Evolutionary conservation across 2,797 vertebrate genomes (phyloP).

Genomic region (Acrocephalus scirpaceus): DNA sequence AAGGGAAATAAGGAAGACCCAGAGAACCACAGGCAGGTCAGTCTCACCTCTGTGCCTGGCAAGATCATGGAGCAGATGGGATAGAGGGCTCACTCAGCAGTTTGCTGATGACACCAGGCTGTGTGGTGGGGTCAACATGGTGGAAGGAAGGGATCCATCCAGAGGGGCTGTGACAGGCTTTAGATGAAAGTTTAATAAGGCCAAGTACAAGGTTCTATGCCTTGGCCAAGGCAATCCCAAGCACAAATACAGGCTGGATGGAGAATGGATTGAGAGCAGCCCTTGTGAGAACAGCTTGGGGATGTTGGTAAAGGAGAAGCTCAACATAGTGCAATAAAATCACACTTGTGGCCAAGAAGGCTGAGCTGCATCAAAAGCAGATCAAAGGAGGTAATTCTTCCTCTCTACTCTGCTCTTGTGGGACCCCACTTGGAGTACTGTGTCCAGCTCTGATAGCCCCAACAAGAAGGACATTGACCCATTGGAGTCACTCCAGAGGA

Average conservation of each 20-base stretch:
- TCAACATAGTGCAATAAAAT: not conserved
- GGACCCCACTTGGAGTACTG: not conserved
- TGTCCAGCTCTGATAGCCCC: not conserved
- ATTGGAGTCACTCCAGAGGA: not conserved
- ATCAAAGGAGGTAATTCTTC: not conserved
- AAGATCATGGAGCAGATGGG: not conserved
- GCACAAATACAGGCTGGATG: not conserved
- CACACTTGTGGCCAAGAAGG: not conserved
- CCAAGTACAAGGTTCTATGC: not conserved
- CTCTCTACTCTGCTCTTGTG: not conserved
- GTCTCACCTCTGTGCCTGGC: not conserved
- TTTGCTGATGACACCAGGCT: not conserved
- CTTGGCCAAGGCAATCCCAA: not conserved
- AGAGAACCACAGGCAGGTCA: not conserved
- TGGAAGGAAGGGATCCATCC: not conserved
- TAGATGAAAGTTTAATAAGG: not conserved
- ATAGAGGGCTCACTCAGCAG: no score
- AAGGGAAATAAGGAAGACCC: not conserved
- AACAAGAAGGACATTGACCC: not conserved
- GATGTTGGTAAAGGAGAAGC: not conserved
- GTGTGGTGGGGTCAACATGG: fast-evolving
- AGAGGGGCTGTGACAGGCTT: fast-evolving
- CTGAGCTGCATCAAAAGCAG: not conserved
- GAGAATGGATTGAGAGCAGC: not conserved
- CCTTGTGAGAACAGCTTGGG: not conserved